Base-by-base conservation (phyloP, 2,797 vertebrate species). In the Uromys caudimaculatus region DNA sequence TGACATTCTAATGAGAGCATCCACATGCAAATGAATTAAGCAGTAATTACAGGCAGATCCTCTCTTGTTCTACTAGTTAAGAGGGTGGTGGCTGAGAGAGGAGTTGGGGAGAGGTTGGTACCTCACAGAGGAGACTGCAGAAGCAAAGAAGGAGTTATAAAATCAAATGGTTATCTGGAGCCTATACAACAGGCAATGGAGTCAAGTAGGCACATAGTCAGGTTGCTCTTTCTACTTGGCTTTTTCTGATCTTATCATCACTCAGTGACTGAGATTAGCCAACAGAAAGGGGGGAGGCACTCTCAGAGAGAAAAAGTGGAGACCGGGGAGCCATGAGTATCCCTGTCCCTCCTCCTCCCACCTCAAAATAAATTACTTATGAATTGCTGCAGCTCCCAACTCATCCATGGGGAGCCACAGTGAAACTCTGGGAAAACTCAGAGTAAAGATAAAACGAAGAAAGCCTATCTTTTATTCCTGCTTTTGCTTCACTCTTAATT, bases 1-100 rank as follows among this genome's bases (percentile, higher is more conserved):
- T 97, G 97, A 97, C 96, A 98, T 98, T 96, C 89, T 97, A 98
- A 98, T 98, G 96, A 97, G 96, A 96, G 95, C 95, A 97, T 98
- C 97, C 97, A 96, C 92, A 97, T 97, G 97, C 95, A 97, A 96
- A 98, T 97, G 97, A 96, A 96, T 97, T 95, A 96, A 96, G 93
- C 95, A 91, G 89, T 97, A 96, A 98, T 98, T 96, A 96, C 89
- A 91, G 79, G 87, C 97, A 97, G 96, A 97, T 97, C 95, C 76
- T 95, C 76, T 17, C 92, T 97, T 95, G 95, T 96, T 96, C 97
- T 97, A 73, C 38, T 32, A 87, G 95, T 94, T 89, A 81, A 95
- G 47, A 76, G 95, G 92, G 47, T 77, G 87, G 50, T 82, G 76
- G 44, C 87, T 85, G 69, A 84, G 52, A 93, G 56, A 92, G 56